These are phyloP conservation scores for Toxonevra muliebris DNA, from an alignment of 2,888 invertebrate genomes.

Conservation along the genomic window DNA sequence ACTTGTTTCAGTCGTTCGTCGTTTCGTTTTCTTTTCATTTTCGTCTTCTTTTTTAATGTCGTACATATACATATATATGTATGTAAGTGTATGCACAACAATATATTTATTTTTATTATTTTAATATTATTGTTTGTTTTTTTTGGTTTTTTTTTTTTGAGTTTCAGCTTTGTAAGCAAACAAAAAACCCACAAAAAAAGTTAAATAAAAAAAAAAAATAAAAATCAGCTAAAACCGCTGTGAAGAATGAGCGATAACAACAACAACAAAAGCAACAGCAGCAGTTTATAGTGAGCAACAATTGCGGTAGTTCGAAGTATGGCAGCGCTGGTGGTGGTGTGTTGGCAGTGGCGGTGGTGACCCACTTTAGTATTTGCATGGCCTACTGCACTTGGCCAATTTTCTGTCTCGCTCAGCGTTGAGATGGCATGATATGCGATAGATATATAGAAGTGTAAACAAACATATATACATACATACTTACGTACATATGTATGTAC, in stretches of 20 bases:
- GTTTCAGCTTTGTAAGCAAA: no score
- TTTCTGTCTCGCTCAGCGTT: conserved; percentile 58
- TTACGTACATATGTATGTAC: background rate
- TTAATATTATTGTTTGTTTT: no score
- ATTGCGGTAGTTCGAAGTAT: conserved; percentile 39
- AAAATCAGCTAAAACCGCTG: conserved; percentile 21
- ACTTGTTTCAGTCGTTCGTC: no score
- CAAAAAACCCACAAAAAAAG: no score
- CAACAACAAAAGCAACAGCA: conserved; percentile 10
- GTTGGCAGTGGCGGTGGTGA: conserved; percentile 47
- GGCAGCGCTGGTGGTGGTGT: background rate
- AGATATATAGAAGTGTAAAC: conserved; percentile 1
- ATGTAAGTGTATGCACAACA: no score
- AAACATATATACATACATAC: background rate
- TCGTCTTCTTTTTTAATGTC: no score
- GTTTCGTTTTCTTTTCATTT: no score
- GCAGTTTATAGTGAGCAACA: conserved; percentile 33
- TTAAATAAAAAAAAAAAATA: no score
- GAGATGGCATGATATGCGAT: conserved; percentile 26
- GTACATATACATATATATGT: no score
- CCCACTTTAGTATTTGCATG: conserved; percentile 64
- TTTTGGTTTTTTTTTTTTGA: no score
- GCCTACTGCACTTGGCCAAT: conserved; percentile 67
- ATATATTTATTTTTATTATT: no score
- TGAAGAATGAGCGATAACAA: conserved; percentile 23